phyloP scores from a whole-genome alignment of 1,140 invertebrate species.

The Metopolophium dirhodum region DNA sequence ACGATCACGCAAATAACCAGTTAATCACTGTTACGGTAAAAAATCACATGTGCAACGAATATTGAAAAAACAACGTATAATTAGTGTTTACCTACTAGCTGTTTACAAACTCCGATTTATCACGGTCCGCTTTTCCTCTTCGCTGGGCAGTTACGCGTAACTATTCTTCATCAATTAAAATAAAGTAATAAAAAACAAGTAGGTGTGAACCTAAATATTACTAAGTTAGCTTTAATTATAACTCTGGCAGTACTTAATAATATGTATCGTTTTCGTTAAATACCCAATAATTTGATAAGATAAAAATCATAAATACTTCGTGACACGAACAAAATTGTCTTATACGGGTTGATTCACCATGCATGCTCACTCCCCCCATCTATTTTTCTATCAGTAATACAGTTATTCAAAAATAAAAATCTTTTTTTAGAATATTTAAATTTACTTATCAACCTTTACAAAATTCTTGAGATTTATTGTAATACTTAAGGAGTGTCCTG shows the following conservation, averaged over 20 bases:
- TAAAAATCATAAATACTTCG: not conserved
- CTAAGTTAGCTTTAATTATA: not conserved
- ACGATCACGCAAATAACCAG: conserved; percentile 6
- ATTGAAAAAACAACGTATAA: conserved; percentile 14
- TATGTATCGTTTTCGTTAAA: not conserved
- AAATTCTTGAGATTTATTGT: no score
- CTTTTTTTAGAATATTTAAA: no score
- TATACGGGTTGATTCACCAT: no score
- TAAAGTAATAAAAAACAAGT: not conserved
- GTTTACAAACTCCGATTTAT: not conserved
- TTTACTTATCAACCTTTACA: no score
- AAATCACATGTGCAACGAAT: not conserved
- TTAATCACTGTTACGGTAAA: conserved; percentile 28
- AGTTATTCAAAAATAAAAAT: no score
- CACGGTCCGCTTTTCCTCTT: not conserved
- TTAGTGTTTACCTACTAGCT: not conserved
- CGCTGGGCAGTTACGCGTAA: not conserved
- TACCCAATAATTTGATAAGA: not conserved
- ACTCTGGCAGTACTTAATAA: not conserved
- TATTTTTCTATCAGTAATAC: no score
- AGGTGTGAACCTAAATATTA: not conserved
- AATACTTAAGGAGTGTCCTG: no score
- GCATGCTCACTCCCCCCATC: no score
- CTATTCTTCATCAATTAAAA: not conserved
- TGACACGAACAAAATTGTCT: not conserved